Conservation (phyloP, 2,888 invertebrate genomes). For the Drosophila tanythrix region DNA sequence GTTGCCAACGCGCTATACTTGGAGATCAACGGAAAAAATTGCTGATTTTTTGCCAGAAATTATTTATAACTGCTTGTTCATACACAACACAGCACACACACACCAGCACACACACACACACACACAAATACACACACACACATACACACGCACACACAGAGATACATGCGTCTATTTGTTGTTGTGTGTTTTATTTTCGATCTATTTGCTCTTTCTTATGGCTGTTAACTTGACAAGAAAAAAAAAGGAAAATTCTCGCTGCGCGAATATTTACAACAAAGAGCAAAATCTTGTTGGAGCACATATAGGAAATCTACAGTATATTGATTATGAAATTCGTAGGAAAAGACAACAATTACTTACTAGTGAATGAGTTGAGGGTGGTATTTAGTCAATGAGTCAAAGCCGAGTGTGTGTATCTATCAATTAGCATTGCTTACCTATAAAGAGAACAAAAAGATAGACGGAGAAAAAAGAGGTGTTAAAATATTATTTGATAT, state of each 20-base stretch:
- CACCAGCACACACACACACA: slow-evolving; percentile 18
- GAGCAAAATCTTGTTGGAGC: slow-evolving; percentile 30
- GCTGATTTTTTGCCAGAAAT: slow-evolving; percentile 85
- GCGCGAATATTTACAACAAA: slow-evolving; percentile 39
- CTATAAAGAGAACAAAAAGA: slow-evolving; percentile 27
- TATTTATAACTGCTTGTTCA: slow-evolving; percentile 84
- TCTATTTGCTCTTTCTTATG: slow-evolving; percentile 62
- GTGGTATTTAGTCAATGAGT: not conserved
- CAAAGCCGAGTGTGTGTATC: slow-evolving; percentile 2
- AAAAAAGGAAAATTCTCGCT: slow-evolving; percentile 14
- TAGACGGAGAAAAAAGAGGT: slow-evolving; percentile 9
- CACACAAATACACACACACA: slow-evolving; percentile 16
- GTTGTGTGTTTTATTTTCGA: slow-evolving; percentile 57
- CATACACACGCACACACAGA: slow-evolving; percentile 19
- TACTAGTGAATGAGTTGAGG: slow-evolving; percentile 28
- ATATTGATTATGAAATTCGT: slow-evolving; percentile 18
- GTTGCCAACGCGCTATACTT: slow-evolving; percentile 94
- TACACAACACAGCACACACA: slow-evolving; percentile 38
- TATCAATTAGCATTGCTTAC: slow-evolving; percentile 44
- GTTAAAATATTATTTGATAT: slow-evolving; percentile 26
- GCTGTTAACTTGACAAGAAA: slow-evolving; percentile 41
- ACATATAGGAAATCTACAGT: slow-evolving; percentile 5
- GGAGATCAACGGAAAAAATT: slow-evolving; percentile 88
- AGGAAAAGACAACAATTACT: slow-evolving; percentile 28
- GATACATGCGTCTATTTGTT: not conserved